Evolutionary conservation across 2,888 invertebrate genomes (phyloP), one percentile per base, ranked within the genome.

Genomic region (Galerucella pusilla): DNA sequence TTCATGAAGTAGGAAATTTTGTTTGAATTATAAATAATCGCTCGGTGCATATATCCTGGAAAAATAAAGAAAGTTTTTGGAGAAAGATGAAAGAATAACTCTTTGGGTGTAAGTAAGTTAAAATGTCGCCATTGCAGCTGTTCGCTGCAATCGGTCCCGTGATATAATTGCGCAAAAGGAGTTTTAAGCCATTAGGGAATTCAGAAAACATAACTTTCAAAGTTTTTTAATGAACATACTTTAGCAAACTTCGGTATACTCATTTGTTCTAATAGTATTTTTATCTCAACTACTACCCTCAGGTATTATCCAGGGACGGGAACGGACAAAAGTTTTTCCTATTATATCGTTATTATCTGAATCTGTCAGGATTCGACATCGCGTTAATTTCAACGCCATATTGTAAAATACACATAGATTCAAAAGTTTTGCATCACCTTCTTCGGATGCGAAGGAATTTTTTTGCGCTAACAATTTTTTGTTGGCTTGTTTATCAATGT

Each of bases 201-300:
- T 68, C 54, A 61, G 73, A 60, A 68, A 68, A 73, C 72, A 72
- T 72, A 67, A 67, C 67, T 72, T 73, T 59, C 25, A 68, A 73
- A 73, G 67, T 73, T 71, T 71, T 71, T 71, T 71, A 71, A 71
- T 71, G 71, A 71, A 65, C 65, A 71, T 64, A 71, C 71, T 71
- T 71, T 71, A 65, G 65, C 54, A 46, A 71, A 71, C 71, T 71
- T 64, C 45, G 65, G 71, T 71, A 65, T 70, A 70, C 70, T 70
- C 70, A 70, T 73, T 73, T 59, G 67, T 73, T 73, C 52, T 73
- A 73, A 73, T 73, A 61, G 73, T 63, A 73, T 73, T 73, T 68
- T 67, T 68, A 57, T 73, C 60, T 73, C 25, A 63, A 60, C 45
- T 52, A 52, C 49, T 68, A 68, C 52, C 63, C 68, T 20, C 54